Conservation (phyloP, 1,140 invertebrate species). For the Manduca sexta region DNA sequence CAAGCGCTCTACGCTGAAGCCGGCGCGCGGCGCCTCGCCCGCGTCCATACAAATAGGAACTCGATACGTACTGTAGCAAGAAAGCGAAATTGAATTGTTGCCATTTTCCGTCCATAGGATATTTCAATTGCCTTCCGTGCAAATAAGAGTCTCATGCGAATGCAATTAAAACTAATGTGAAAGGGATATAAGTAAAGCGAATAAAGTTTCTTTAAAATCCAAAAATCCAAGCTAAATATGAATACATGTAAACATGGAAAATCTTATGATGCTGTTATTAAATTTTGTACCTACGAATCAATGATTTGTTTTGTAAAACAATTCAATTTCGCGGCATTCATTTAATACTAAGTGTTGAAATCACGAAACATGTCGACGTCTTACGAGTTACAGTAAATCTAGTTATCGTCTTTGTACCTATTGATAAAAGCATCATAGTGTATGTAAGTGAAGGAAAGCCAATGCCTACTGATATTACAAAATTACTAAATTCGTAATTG, state of each 20-base stretch:
- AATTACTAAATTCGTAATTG: too few species aligned
- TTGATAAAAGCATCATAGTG: too few species aligned
- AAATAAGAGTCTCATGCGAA: slow-evolving; percentile 62
- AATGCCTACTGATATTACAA: too few species aligned
- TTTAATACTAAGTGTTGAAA: slow-evolving; percentile 3
- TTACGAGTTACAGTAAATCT: neutral
- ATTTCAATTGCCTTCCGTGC: slow-evolving; percentile 52
- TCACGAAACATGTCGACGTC: neutral
- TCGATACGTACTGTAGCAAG: slow-evolving; percentile 54
- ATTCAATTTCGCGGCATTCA: slow-evolving; percentile 65
- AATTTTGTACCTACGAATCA: slow-evolving; percentile 1
- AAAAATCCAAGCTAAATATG: slow-evolving; percentile 3
- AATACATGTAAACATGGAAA: neutral
- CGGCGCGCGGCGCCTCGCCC: slow-evolving; percentile 40
- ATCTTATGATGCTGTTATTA: neutral
- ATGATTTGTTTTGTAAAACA: slow-evolving; percentile 38
- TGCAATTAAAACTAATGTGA: slow-evolving; percentile 62
- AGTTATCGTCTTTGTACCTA: too few species aligned
- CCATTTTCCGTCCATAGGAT: slow-evolving; percentile 52
- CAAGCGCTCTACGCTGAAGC: slow-evolving; percentile 47
- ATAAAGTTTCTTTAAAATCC: slow-evolving; percentile 9
- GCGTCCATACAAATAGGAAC: slow-evolving; percentile 44
- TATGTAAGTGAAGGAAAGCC: too few species aligned
- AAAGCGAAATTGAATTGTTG: slow-evolving; percentile 72
- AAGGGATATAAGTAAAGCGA: slow-evolving; percentile 28